Evolutionary conservation across 2,888 invertebrate species (phyloP), one percentile per base, ranked within the genome.

Genomic region (Conops quadrifasciatus): DNA sequence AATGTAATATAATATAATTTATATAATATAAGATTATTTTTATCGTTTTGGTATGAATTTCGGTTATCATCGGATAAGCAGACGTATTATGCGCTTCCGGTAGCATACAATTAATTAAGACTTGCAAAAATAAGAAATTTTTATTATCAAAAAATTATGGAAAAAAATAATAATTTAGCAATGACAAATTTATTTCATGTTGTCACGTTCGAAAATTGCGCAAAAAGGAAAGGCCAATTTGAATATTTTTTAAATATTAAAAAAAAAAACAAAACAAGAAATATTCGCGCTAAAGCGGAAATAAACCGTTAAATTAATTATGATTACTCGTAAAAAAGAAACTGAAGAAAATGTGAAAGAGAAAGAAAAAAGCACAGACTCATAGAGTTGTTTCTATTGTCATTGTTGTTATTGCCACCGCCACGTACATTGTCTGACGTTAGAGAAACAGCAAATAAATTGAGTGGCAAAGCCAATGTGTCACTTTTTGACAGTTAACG

Each of bases 231-330:
- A 49, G 19, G 49, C 15, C 11, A 49, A 49, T 49, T 49, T 49
- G n/a, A 49, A n/a, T 11, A 49, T 19, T 49, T 49, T 49, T 43
- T 13, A 11, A 43, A 43, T 43, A 43, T 43, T 19, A 49, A 49
- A 15, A 4, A n/a, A n/a, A 49, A 49, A 49, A 49, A 49, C 2
- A 49, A 49, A 49, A 49, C n/a, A 19, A 49, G 3, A 49, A 49
- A 19, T 24, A 51, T 58, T 45, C 4, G 59, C 47, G 45, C 26
- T 7, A 26, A 45, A 67, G 43, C 59, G 67, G 67, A 67, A 58
- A 47, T 58, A 24, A 58, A 58, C 67, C 59, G 67, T 67, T 67
- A 67, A 67, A 59, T 47, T 53, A 19, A 36, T 30, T 65, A 11
- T n/a, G 3, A 59, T n/a, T n/a, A n/a, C n/a, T n/a, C n/a, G n/a